These are phyloP conservation scores for Anseranas semipalmata DNA, from an alignment of 2,113 vertebrate species.

Conservation along the genomic window DNA sequence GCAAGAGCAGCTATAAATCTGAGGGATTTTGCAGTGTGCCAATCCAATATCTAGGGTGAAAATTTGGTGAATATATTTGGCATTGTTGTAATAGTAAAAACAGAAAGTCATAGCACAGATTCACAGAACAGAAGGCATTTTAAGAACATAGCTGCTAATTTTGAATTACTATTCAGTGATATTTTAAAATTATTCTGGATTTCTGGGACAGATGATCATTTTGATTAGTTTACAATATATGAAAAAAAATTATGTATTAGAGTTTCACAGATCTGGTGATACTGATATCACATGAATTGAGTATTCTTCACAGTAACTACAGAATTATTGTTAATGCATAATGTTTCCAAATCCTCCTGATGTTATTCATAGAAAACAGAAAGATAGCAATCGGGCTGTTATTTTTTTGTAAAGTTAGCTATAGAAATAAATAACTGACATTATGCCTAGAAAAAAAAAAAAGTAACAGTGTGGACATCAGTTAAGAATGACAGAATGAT, in stretches of 20 bases:
- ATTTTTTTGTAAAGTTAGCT: not conserved
- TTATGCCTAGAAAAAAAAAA: not conserved
- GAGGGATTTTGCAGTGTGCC: not conserved
- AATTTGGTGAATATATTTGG: not conserved
- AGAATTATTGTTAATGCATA: not conserved
- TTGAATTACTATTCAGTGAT: not conserved
- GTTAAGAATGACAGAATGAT: not conserved
- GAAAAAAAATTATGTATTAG: not conserved
- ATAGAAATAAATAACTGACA: not conserved
- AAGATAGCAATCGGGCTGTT: not conserved
- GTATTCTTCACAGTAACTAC: not conserved
- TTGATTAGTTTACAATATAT: not conserved
- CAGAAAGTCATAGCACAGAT: not conserved
- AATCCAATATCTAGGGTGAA: not conserved
- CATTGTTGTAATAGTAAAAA: not conserved
- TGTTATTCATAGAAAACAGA: not conserved
- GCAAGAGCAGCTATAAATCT: not conserved
- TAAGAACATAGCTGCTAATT: not conserved
- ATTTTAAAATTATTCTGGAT: not conserved
- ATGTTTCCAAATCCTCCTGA: not conserved
- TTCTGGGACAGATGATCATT: not conserved
- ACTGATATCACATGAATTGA: not conserved
- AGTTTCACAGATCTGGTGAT: not conserved
- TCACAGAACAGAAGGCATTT: not conserved
- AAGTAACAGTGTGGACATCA: not conserved